Conservation (phyloP, 2,888 invertebrate species). For the Yponomeuta evonymella region DNA sequence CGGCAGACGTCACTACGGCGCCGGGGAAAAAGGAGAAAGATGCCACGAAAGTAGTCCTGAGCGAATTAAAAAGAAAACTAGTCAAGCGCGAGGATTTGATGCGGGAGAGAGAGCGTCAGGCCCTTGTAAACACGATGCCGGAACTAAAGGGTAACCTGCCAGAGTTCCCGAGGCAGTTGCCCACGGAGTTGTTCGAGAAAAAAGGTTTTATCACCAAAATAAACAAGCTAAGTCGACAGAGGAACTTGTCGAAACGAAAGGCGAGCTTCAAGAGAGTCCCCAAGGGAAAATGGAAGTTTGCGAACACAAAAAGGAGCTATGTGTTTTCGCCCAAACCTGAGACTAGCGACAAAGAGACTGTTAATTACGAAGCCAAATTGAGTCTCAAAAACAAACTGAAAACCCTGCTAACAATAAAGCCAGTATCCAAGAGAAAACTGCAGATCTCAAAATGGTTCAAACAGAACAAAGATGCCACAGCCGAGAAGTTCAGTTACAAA, state of each 20-base stretch:
- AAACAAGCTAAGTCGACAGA: constrained; percentile 27
- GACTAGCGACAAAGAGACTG: background rate
- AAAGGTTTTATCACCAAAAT: constrained; percentile 55
- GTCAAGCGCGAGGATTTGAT: constrained; percentile 66
- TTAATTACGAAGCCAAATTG: background rate
- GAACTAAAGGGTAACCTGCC: constrained; percentile 50
- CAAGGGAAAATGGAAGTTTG: constrained; percentile 18
- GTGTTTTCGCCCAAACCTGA: constrained; percentile 35
- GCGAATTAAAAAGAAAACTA: constrained; percentile 59
- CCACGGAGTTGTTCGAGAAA: constrained; percentile 38
- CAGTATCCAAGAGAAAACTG: constrained; percentile 20
- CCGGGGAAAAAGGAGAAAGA: constrained; percentile 62
- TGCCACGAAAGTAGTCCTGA: constrained; percentile 53
- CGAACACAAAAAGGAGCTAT: constrained; percentile 31
- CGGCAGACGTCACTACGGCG: constrained; percentile 48
- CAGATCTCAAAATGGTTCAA: constrained; percentile 46
- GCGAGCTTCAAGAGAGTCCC: constrained; percentile 28
- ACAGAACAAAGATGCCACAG: constrained; percentile 16
- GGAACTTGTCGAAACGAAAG: constrained; percentile 19
- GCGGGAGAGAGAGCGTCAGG: constrained; percentile 67
- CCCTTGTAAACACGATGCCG: constrained; percentile 66
- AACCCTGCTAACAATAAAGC: constrained; percentile 36
- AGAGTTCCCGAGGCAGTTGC: constrained; percentile 65
- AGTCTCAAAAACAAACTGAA: constrained; percentile 35
- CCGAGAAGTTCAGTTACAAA: constrained; percentile 15